Evolutionary conservation across 2,113 vertebrate species (phyloP).

Genomic region (Callionymus lyra): DNA sequence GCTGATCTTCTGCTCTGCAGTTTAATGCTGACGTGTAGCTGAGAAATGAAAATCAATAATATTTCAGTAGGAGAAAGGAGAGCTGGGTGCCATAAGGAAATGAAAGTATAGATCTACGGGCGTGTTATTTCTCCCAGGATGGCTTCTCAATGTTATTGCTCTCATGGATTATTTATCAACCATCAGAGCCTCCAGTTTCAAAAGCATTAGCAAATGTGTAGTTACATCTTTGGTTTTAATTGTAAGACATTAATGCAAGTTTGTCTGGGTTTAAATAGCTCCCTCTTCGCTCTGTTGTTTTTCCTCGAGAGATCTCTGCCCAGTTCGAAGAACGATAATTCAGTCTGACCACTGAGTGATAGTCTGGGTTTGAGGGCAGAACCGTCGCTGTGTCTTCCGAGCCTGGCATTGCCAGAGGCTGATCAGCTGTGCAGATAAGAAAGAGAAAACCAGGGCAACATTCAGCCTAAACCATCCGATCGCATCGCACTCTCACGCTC

Average conservation of each 20-base stretch:
- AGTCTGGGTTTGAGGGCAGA: conserved; percentile 46
- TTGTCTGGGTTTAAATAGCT: conserved; percentile 11
- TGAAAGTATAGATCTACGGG: neutral
- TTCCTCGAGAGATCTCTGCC: conserved; percentile 33
- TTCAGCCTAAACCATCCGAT: conserved; percentile 42
- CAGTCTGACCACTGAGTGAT: conserved; percentile 49
- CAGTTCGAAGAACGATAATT: conserved; percentile 53
- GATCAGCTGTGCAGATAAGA: conserved; percentile 57
- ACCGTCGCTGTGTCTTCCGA: conserved; percentile 45
- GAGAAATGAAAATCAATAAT: conserved; percentile 4
- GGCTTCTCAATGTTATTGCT: conserved; percentile 2
- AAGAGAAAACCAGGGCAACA: conserved; percentile 55
- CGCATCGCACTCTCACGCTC: conserved; percentile 19
- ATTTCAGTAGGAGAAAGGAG: conserved; percentile 2
- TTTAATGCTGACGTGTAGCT: conserved; percentile 5
- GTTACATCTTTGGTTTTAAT: conserved; percentile 17
- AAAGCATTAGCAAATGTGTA: conserved; percentile 8
- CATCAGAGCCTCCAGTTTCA: neutral
- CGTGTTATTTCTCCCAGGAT: conserved; percentile 10
- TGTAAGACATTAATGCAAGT: conserved; percentile 14
- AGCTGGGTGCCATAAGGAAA: neutral
- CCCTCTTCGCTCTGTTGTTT: conserved; percentile 11
- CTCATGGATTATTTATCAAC: conserved; percentile 29
- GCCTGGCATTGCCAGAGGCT: conserved; percentile 46
- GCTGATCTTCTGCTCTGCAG: conserved; percentile 1